Evolutionary conservation across 92 coral and sea anemone genomes (phyloP).

Genomic region (Metridium senile): DNA sequence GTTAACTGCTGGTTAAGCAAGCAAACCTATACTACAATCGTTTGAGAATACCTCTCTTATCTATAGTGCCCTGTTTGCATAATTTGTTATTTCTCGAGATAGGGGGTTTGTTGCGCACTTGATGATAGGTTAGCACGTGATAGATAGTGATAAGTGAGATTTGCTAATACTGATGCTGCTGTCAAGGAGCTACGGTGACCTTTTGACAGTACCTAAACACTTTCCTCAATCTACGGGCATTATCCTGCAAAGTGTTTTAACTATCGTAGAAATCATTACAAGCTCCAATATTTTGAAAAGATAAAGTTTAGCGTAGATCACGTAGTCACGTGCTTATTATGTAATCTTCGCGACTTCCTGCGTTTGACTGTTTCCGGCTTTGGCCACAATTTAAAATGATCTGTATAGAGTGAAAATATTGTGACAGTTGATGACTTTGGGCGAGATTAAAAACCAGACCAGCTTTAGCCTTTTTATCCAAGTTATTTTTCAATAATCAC

Average conservation of each 20-base stretch:
- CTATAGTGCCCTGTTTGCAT: conserved; percentile 29
- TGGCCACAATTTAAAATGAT: not conserved
- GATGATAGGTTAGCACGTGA: conserved; percentile 35
- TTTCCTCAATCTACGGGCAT: not conserved
- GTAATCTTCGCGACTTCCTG: conserved; percentile 28
- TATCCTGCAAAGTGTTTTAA: too few species aligned
- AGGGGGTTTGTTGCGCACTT: conserved; percentile 37
- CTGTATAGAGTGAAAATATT: conserved; percentile 33
- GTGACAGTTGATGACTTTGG: conserved; percentile 22
- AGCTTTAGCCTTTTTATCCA: not conserved
- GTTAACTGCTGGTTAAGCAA: not conserved
- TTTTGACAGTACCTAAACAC: conserved; percentile 7
- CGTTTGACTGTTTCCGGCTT: conserved; percentile 11
- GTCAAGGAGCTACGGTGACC: conserved; percentile 21
- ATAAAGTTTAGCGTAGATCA: not conserved
- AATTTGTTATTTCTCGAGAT: conserved; percentile 50
- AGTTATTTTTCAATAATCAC: not conserved
- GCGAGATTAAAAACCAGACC: conserved; percentile 18
- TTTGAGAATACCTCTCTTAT: conserved; percentile 5
- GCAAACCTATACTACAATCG: not conserved
- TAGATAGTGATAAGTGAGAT: conserved; percentile 28
- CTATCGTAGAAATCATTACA: too few species aligned
- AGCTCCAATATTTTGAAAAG: not conserved
- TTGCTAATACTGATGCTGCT: conserved; percentile 7
- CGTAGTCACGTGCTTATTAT: not conserved